Evolutionary conservation across 1,140 invertebrate genomes (phyloP).

Genomic region (Macrostomum lignano): DNA sequence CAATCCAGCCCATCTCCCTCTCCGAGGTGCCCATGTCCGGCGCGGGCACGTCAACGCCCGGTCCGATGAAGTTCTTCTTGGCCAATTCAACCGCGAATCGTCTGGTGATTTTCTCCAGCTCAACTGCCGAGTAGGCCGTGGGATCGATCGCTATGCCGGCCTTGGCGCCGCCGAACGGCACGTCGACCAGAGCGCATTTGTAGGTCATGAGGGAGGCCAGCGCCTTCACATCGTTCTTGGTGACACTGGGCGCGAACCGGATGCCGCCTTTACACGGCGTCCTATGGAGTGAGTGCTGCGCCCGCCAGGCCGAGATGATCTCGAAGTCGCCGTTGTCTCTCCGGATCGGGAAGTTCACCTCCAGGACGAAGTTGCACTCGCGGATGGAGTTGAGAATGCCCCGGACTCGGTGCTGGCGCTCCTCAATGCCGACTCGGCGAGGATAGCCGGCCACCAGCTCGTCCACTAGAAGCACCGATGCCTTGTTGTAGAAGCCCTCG

Average conservation of each 20-base stretch:
- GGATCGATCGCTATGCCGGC: conserved; percentile 92
- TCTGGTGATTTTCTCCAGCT: conserved; percentile 87
- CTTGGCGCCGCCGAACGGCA: conserved; percentile 67
- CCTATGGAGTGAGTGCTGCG: conserved; percentile 82
- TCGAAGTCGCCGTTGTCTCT: conserved; percentile 80
- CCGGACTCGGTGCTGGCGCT: conserved; percentile 54
- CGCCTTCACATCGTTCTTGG: conserved; percentile 70
- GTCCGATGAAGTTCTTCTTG: conserved; percentile 95
- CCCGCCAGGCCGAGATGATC: conserved; percentile 78
- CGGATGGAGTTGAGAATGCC: conserved; percentile 72
- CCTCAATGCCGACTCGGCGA: conserved; percentile 41
- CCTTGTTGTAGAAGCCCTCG: conserved; percentile 22
- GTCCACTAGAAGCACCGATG: conserved; percentile 44
- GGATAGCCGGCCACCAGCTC: conserved; percentile 54
- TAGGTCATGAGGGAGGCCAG: conserved; percentile 92
- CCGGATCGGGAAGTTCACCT: conserved; percentile 68
- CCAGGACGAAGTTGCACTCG: conserved; percentile 69
- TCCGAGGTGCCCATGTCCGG: conserved; percentile 94
- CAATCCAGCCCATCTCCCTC: conserved; percentile 96
- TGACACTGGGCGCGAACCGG: conserved; percentile 6
- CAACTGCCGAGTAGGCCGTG: conserved; percentile 65
- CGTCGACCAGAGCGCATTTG: conserved; percentile 72
- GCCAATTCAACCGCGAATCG: conserved; percentile 80
- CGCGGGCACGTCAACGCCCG: conserved; percentile 80
- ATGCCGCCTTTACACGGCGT: conserved; percentile 87